A percentile compares a stretch with the other conserved stretches of the same genome.
phyloP scores from a whole-genome alignment of 92 coral and sea anemone species.

The Phenganax stokvisi region DNA sequence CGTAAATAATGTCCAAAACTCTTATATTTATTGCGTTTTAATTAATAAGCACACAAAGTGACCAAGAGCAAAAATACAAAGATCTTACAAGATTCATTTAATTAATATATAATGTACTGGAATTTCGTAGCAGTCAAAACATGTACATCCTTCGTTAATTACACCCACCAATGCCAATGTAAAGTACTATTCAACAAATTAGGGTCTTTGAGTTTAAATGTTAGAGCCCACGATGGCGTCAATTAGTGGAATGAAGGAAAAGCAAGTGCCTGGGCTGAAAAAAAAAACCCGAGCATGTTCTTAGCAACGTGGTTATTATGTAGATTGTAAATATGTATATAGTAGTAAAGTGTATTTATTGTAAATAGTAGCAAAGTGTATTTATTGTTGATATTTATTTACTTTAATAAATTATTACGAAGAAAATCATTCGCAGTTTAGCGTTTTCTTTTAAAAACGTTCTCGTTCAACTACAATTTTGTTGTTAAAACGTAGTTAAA shows the following conservation, averaged over 20 bases:
- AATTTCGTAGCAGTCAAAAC: neutral
- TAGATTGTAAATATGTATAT: constrained; percentile 13
- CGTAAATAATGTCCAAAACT: too few species aligned
- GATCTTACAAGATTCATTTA: neutral
- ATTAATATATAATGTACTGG: neutral
- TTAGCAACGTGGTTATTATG: neutral
- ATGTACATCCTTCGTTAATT: too few species aligned
- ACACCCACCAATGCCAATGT: too few species aligned
- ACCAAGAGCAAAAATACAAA: too few species aligned
- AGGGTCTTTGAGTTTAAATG: too few species aligned
- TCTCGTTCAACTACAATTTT: too few species aligned
- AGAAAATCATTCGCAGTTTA: neutral
- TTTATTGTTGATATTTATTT: neutral
- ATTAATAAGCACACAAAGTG: too few species aligned
- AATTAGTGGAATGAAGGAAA: neutral
- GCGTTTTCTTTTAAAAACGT: neutral
- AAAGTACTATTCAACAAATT: too few species aligned
- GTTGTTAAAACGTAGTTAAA: too few species aligned
- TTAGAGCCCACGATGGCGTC: too few species aligned
- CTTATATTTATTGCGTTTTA: too few species aligned
- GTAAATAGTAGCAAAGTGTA: neutral
- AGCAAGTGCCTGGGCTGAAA: neutral
- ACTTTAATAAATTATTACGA: constrained; percentile 3
- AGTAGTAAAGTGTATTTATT: neutral
- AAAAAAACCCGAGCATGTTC: neutral